Evolutionary conservation across 2,888 invertebrate species (phyloP).

Genomic region (Chaitophorus viminalis): DNA sequence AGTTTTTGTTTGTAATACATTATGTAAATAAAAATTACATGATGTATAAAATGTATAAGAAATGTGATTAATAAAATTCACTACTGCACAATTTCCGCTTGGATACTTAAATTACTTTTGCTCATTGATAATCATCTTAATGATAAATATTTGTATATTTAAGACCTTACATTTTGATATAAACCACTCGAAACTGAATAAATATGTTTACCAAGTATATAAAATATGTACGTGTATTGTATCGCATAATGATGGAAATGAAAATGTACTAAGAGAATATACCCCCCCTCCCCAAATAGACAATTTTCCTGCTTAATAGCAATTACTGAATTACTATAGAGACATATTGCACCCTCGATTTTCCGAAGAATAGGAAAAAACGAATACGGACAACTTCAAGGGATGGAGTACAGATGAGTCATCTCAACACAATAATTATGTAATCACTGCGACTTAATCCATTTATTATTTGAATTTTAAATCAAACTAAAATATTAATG

Average conservation of each 20-base stretch:
- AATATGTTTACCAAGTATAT: background rate
- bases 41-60: too few species aligned
- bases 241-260: background rate
- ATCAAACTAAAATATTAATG: slow-evolving; percentile 9
- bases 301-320: slow-evolving; percentile 1
- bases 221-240: background rate
- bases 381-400: slow-evolving; percentile 6
- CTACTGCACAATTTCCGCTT: background rate
- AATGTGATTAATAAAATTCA: background rate
- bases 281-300: background rate
- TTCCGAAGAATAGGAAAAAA: background rate
- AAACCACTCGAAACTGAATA: background rate
- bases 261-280: background rate
- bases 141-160: background rate
- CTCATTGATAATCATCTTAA: background rate
- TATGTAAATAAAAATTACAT: too few species aligned
- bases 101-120: background rate
- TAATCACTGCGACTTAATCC: background rate
- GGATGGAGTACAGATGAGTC: slow-evolving; percentile 20
- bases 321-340: slow-evolving; percentile 1
- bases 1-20: too few species aligned
- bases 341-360: background rate
- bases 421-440: slow-evolving; percentile 43
- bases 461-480: background rate
- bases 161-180: background rate